Conservation (phyloP, 2,113 vertebrate species). For the Eonycteris spelaea region DNA sequence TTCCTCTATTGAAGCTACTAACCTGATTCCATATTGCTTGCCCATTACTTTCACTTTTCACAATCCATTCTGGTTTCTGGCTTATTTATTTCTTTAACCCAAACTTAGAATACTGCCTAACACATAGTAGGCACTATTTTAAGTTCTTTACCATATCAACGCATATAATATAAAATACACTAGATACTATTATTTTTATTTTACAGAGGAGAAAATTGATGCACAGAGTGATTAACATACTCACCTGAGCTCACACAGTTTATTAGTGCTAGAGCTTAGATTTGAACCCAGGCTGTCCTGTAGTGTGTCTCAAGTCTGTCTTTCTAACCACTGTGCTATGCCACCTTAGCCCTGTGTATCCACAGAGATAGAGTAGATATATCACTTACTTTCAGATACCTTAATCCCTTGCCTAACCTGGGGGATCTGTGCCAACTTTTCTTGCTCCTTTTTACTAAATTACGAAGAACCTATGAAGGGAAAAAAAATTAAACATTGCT, state of each 20-base stretch:
- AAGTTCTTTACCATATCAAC: background rate
- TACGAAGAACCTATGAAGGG: background rate
- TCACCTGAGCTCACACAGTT: background rate
- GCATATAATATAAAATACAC: background rate
- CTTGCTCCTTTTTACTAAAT: background rate
- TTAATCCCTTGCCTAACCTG: background rate
- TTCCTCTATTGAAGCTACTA: background rate
- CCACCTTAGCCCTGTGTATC: background rate
- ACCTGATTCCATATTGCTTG: background rate
- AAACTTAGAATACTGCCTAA: background rate
- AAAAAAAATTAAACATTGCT: background rate
- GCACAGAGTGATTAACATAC: background rate
- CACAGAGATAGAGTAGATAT: background rate
- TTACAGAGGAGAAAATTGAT: background rate
- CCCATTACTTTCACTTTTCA: background rate
- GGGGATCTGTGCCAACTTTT: background rate
- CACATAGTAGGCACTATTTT: background rate
- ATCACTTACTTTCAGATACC: background rate
- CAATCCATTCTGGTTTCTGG: background rate
- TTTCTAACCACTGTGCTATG: background rate
- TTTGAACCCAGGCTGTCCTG: background rate
- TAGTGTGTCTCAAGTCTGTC: background rate
- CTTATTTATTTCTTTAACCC: slow-evolving; percentile 19
- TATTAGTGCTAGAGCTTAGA: background rate
- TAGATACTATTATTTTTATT: background rate